A percentile compares a stretch with the other conserved stretches of the same genome.
phyloP scores from a whole-genome alignment of 2,113 vertebrate genomes.

The Menura novaehollandiae region DNA sequence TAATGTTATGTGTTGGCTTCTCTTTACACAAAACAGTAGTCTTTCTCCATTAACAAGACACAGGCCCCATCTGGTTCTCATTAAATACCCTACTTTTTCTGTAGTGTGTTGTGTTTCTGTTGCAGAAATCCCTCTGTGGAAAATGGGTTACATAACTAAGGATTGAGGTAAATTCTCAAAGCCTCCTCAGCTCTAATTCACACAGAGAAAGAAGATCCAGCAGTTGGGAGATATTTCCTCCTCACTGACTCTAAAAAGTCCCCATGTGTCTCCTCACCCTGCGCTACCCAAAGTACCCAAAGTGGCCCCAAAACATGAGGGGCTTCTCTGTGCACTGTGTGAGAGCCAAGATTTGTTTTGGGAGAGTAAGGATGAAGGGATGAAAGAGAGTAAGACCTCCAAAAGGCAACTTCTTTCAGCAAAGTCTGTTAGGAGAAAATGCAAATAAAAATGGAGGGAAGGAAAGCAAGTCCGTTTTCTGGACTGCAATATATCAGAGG shows the following conservation, averaged over 20 bases:
- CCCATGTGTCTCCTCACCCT: rapidly evolving
- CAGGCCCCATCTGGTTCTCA: conserved; percentile 51
- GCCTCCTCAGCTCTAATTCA: background rate
- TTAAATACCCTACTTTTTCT: conserved; percentile 12
- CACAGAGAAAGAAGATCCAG: background rate
- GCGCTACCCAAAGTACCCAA: background rate
- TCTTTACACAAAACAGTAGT: conserved; percentile 49
- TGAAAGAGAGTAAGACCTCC: background rate
- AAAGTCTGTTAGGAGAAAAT: background rate
- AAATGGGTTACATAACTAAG: background rate
- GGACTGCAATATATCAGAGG: background rate
- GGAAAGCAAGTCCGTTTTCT: background rate
- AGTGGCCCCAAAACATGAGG: background rate
- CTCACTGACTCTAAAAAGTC: background rate
- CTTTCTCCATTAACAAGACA: background rate
- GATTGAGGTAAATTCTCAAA: background rate
- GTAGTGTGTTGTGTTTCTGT: background rate
- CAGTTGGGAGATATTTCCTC: background rate
- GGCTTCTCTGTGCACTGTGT: background rate
- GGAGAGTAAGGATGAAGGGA: background rate
- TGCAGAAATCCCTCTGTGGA: background rate
- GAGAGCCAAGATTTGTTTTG: background rate
- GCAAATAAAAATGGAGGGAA: background rate
- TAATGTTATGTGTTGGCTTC: background rate
- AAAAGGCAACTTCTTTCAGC: background rate